These are phyloP conservation scores for Lottia gigantea DNA, from an alignment of 2,888 invertebrate genomes.

Conservation along the genomic window DNA sequence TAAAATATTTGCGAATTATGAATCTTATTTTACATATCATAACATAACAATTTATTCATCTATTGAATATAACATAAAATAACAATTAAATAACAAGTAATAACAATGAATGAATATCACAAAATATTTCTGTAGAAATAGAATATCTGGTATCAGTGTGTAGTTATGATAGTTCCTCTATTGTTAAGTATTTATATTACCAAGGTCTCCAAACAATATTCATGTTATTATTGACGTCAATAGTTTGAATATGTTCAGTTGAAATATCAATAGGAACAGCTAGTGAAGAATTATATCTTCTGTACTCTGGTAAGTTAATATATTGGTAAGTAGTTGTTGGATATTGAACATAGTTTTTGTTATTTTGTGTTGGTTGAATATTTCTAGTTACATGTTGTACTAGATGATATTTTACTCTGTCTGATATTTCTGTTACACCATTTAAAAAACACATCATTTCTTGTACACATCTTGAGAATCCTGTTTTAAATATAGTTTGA, in stretches of 20 bases:
- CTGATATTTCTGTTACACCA: background rate
- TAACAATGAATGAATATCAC: too few species aligned
- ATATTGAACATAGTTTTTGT: background rate
- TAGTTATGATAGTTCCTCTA: too few species aligned
- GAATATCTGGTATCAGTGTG: too few species aligned
- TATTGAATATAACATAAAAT: too few species aligned
- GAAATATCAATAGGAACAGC: constrained; percentile 1
- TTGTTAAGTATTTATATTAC: background rate
- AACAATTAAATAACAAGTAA: too few species aligned
- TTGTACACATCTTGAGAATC: background rate
- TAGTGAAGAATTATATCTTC: background rate
- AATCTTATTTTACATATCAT: too few species aligned
- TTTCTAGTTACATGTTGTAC: background rate
- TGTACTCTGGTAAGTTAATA: background rate
- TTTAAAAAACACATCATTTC: constrained; percentile 1
- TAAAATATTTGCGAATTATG: too few species aligned
- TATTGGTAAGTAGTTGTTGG: background rate
- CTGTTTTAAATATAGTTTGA: background rate
- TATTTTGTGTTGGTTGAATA: background rate
- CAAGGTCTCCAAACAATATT: constrained; percentile 7
- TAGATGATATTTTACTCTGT: background rate
- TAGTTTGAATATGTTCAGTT: background rate
- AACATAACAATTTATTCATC: too few species aligned
- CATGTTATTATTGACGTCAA: background rate
- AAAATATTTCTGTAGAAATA: too few species aligned